Percentiles rank a stretch among this genome's conserved stretches.
These are phyloP conservation scores for Stegodyphus mimosarum DNA, from an alignment of 1,140 invertebrate species.

Conservation along the genomic window DNA sequence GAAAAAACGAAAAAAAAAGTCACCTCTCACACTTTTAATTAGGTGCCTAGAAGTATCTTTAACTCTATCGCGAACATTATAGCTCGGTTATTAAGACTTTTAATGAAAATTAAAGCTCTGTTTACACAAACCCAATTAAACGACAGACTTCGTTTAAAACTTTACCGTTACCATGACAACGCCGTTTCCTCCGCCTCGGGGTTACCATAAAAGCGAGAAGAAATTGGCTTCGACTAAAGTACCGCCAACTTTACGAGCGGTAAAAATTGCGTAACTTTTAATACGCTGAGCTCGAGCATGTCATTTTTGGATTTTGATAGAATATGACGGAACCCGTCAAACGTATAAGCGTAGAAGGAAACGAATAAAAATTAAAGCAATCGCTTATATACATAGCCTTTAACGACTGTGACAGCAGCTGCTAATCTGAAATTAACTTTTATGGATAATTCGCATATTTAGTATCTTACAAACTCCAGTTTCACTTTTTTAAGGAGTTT, in stretches of 20 bases:
- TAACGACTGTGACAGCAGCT: too few species aligned
- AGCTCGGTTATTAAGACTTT: conserved; percentile 47
- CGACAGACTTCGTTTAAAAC: conserved; percentile 34
- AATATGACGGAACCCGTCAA: too few species aligned
- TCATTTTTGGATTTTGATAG: too few species aligned
- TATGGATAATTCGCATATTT: too few species aligned
- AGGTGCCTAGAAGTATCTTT: conserved; percentile 37
- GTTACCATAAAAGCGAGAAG: conserved; percentile 23
- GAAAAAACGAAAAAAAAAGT: conserved; percentile 3
- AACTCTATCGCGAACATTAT: conserved; percentile 10
- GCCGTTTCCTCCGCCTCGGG: conserved; percentile 5
- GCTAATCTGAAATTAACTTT: too few species aligned
- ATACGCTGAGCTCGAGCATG: too few species aligned
- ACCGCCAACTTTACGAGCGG: not conserved
- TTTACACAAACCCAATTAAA: conserved; percentile 43
- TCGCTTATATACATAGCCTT: too few species aligned
- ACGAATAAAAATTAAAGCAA: too few species aligned
- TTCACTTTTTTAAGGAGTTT: too few species aligned
- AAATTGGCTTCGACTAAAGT: not conserved
- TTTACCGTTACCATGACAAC: conserved; percentile 23
- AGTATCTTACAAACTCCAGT: too few species aligned
- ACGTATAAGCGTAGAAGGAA: too few species aligned
- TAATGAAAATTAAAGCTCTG: conserved; percentile 49
- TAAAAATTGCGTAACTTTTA: not conserved
- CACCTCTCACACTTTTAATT: conserved; percentile 56